Evolutionary conservation across 2,113 vertebrate species (phyloP), one percentile per base, ranked within the genome.

Genomic region (Rousettus leschenaultii): DNA sequence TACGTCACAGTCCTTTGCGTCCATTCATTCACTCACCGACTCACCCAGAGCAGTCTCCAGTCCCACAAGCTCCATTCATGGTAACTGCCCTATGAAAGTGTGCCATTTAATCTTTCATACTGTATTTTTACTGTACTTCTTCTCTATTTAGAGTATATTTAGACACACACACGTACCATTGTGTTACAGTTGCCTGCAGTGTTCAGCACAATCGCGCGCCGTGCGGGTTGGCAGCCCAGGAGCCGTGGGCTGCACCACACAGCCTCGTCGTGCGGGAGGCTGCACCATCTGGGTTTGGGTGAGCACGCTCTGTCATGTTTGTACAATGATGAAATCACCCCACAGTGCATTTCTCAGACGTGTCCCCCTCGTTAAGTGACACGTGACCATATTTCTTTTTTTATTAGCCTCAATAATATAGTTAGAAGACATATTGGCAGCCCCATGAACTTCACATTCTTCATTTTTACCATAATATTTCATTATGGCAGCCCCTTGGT

Each of bases 271-370:
- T 3, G 4, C 30, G 5, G 33, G 15, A 24, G 43, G 43, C 45
- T 3, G 35, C 3, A 1, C 28, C 45, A 1, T 9, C 70, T 16
- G 0, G 30, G 45, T n/a, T 7, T 48, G 28, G 45, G 18, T 10
- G n/a, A 7, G 28, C 5, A 5, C 30, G 15, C 74, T 12, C 45
- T 21, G 16, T 19, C 16, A 51, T 21, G 43, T 2, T 48, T 26
- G 19, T 30, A 33, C 9, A 11, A 18, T 33, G 43, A 33, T 3
- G 16, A 75, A 19, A 9, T 48, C 7, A 48, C 73, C 43, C 2
- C 1, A 21, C 9, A 7, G 33, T 51, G 73, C 45, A 19, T 18
- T 19, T 33, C 45, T n/a, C 73, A 75, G 43, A 11, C 28, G 26
- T 2, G 24, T 28, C 28, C 43, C 43, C 10, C 43, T 33, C 43